Evolutionary conservation across 2,888 invertebrate genomes (phyloP).

Genomic region (Chloroclysta siterata): DNA sequence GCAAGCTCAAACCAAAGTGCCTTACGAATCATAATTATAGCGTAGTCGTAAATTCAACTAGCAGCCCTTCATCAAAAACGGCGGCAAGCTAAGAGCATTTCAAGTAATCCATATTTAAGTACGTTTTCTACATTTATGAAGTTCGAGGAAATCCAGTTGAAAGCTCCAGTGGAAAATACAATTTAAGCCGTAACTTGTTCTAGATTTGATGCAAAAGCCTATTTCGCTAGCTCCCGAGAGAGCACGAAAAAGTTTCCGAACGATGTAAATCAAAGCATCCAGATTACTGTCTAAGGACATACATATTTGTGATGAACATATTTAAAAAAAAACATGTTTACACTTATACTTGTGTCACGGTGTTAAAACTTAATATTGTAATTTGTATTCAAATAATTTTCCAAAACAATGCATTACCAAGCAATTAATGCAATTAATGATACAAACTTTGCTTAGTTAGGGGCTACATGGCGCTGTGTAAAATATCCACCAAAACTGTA

Average conservation of each 20-base stretch:
- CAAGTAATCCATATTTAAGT: background rate
- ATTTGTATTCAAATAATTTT: too few relatives aligned
- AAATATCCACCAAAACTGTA: too few relatives aligned
- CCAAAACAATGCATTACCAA: too few relatives aligned
- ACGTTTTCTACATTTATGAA: background rate
- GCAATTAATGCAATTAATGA: too few relatives aligned
- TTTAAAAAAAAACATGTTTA: too few relatives aligned
- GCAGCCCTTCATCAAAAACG: background rate
- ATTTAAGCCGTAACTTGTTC: slow-evolving; percentile 8
- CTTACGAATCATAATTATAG: too few relatives aligned
- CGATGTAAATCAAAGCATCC: slow-evolving; percentile 3
- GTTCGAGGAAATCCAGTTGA: background rate
- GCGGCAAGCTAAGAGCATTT: background rate
- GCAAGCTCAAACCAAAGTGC: too few relatives aligned
- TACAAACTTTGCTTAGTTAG: too few relatives aligned
- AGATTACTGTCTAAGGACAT: background rate
- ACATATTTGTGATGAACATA: too few relatives aligned
- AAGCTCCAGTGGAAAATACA: slow-evolving; percentile 6
- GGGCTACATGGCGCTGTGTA: too few relatives aligned
- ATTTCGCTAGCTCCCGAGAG: slow-evolving; percentile 9
- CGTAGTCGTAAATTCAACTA: background rate
- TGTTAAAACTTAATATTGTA: too few relatives aligned
- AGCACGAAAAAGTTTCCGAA: slow-evolving; percentile 7
- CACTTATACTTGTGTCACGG: too few relatives aligned
- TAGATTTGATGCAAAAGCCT: slow-evolving; percentile 12